A percentile compares a stretch with the other conserved stretches of the same genome.
Conservation (phyloP, 2,113 vertebrate genomes). For the Martes martes region DNA sequence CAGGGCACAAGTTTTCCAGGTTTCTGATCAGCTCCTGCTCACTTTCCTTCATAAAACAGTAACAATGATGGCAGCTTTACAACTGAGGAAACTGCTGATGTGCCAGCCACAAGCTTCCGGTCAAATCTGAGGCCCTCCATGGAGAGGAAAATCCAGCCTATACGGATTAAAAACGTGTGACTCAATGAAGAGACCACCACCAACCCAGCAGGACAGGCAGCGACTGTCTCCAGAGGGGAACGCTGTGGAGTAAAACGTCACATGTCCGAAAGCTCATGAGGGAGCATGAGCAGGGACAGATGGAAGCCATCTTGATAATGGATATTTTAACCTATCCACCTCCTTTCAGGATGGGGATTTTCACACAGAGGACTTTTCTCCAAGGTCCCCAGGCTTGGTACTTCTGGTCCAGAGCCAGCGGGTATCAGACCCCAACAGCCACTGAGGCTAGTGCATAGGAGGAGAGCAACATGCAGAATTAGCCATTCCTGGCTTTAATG, state of each 20-base stretch:
- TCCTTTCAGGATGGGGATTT: not conserved
- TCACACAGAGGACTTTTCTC: not conserved
- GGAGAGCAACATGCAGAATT: not conserved
- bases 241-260: not conserved
- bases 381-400: not conserved
- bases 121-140: not conserved
- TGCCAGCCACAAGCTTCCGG: not conserved
- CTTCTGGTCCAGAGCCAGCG: not conserved
- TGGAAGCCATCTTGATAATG: not conserved
- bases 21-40: constrained; percentile 28
- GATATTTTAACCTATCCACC: not conserved
- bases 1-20: not conserved
- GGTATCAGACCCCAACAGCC: not conserved
- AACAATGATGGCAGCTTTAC: not conserved
- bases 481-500: not conserved
- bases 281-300: not conserved
- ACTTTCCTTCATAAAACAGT: not conserved
- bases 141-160: not conserved
- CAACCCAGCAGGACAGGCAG: not conserved
- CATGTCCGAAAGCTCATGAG: too few relatives aligned
- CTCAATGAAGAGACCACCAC: not conserved
- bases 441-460: not conserved
- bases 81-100: not conserved
- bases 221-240: not conserved
- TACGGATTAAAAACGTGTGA: not conserved